Evolutionary conservation across 2,888 invertebrate species (phyloP).

Genomic region (Philhelius pedissequus): DNA sequence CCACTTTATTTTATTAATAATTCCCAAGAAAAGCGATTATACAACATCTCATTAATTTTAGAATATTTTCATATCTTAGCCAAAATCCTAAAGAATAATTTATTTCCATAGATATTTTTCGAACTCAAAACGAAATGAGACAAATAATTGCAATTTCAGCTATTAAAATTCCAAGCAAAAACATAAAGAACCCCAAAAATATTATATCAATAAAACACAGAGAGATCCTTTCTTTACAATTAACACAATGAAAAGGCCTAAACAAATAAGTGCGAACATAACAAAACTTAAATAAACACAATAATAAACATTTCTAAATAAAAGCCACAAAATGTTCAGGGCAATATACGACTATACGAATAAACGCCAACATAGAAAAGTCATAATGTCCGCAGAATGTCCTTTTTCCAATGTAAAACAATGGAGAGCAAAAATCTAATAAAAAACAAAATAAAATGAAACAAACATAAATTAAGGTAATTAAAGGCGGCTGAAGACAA

Average conservation of each 20-base stretch:
- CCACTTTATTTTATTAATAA: no score
- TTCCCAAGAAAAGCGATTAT: no score
- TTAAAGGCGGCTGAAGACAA: neutral
- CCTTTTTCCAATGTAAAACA: neutral
- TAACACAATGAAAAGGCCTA: neutral
- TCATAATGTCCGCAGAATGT: neutral
- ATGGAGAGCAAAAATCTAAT: neutral
- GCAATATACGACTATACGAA: no score
- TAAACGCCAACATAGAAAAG: neutral
- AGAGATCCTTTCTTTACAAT: neutral
- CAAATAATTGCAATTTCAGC: neutral
- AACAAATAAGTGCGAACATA: neutral
- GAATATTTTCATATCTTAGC: no score
- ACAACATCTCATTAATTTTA: no score
- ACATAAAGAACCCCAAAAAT: neutral
- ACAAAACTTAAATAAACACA: neutral
- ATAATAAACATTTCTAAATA: neutral
- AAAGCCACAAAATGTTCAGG: neutral
- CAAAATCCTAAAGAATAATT: no score
- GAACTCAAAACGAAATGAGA: neutral
- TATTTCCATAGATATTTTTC: neutral
- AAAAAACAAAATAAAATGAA: neutral
- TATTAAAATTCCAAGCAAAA: neutral
- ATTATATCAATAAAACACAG: neutral
- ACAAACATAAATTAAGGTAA: neutral